Evolutionary conservation across 2,888 invertebrate genomes (phyloP).

Genomic region (Erebia aethiops): DNA sequence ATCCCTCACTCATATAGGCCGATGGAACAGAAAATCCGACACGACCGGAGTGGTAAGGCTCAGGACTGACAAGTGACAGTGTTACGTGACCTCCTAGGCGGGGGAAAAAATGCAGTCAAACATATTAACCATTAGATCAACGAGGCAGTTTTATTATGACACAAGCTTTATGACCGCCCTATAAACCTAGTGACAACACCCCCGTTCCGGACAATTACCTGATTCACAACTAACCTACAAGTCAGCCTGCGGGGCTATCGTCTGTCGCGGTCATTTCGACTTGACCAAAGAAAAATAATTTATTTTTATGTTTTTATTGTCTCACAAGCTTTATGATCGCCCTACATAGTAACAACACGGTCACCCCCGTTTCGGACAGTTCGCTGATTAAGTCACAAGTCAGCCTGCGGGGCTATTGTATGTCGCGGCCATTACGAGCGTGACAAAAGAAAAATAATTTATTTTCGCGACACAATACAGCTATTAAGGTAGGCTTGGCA

Average conservation of each 20-base stretch:
- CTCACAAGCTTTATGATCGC: too few species aligned
- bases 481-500: constrained; percentile 18
- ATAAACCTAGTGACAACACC: constrained; percentile 5
- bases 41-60: too few species aligned
- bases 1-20: too few species aligned
- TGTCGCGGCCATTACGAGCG: constrained; percentile 1
- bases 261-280: constrained; percentile 1
- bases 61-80: too few species aligned
- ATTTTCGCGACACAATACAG: constrained; percentile 23
- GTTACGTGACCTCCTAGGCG: too few species aligned
- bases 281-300: constrained; percentile 28
- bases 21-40: too few species aligned
- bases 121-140: too few species aligned
- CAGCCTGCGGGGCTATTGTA: not conserved
- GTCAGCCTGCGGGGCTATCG: not conserved
- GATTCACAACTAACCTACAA: constrained; percentile 10
- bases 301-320: too few species aligned
- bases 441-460: constrained; percentile 29
- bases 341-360: constrained; percentile 7
- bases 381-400: constrained; percentile 15
- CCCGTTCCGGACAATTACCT: constrained; percentile 18
- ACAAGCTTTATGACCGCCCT: not conserved
- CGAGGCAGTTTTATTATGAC: too few species aligned
- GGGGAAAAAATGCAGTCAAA: too few species aligned
- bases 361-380: constrained; percentile 18